Evolutionary conservation across 2,797 vertebrate genomes (phyloP), one percentile per base, ranked within the genome.

Genomic region (Netta rufina): DNA sequence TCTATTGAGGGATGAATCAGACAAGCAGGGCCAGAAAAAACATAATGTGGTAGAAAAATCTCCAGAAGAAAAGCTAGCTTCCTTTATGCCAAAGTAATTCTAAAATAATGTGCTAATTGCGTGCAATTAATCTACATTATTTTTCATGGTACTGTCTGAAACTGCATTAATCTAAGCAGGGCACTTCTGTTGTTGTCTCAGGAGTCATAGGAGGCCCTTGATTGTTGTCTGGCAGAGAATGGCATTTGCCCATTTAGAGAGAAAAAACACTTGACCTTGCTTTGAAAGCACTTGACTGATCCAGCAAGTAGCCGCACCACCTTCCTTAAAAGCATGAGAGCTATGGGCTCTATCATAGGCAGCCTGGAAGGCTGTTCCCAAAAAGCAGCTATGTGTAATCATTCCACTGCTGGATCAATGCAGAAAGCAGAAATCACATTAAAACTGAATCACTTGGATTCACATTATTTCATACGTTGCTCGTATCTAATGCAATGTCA

Each of bases 361-460:
- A 92, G 69, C 66, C 43, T 62, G 51, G 83, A 95, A 94, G 71
- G 47, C 57, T 83, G 74, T 62, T 91, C 69, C 84, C 24, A 38
- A 89, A 73, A 76, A 32, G 43, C 74, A 83, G 22, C 79, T 89
- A 74, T 87, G 84, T 80, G 57, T 79, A 90, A 86, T 96, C 92
- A 92, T 84, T 93, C 51, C 47, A 14, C 45, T 67, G 86, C 80
- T 80, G 74, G 76, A 92, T 93, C 76, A 61, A 57, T 77, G 57
- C 84, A 84, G 79, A 83, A 86, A 96, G 81, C 51, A 89, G 67
- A 89, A 92, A 38, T 84, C 62, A 71, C 41, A 74, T 89, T 91
- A 86, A 92, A 95, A 91, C 91, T 58, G 90, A 95, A 84, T 91
- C 41, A 27, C 56, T 91, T 80, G 73, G 49, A 71, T 92, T 94